A percentile compares a stretch with the other conserved stretches of the same genome.
Evolutionary conservation across 2,113 vertebrate genomes (phyloP).

Genomic region (Festucalex cinctus): DNA sequence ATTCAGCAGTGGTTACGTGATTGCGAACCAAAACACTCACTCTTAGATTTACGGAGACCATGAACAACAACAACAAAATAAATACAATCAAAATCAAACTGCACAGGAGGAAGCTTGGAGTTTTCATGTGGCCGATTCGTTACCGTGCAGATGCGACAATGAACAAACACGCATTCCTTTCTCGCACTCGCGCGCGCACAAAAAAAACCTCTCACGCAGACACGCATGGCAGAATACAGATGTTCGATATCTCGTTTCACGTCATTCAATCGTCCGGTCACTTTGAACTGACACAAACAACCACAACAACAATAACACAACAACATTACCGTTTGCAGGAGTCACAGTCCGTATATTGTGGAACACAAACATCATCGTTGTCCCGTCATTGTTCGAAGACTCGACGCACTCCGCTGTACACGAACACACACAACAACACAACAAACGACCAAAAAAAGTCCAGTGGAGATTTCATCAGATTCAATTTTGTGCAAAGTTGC

Average conservation of each 20-base stretch:
- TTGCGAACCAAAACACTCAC: conserved; percentile 53
- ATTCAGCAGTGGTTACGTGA: conserved; percentile 58
- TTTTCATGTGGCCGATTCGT: conserved; percentile 29
- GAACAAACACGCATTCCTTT: conserved; percentile 23
- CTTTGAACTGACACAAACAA: conserved; percentile 42
- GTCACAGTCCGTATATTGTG: conserved; percentile 60
- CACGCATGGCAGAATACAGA: conserved; percentile 4
- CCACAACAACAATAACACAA: conserved; percentile 21
- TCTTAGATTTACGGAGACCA: conserved; percentile 51
- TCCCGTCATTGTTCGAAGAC: conserved; percentile 52
- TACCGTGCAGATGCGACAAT: conserved; percentile 46
- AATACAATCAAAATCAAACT: conserved; percentile 4
- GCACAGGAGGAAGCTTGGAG: conserved; percentile 17
- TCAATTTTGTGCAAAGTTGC: conserved; percentile 33
- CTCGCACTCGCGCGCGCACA: conserved; percentile 5
- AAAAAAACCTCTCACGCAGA: background rate
- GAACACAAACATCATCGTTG: conserved; percentile 51
- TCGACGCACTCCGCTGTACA: conserved; percentile 57
- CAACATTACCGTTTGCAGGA: conserved; percentile 27
- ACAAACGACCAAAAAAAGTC: conserved; percentile 38
- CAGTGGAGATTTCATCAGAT: conserved; percentile 35
- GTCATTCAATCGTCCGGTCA: conserved; percentile 33
- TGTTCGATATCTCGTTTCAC: conserved; percentile 21
- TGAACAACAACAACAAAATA: conserved; percentile 9
- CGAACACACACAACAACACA: conserved; percentile 51